Percentiles rank a stretch among this genome's conserved stretches.
phyloP scores from a whole-genome alignment of 2,113 vertebrate genomes.

The Petrocephalus zakoni region DNA sequence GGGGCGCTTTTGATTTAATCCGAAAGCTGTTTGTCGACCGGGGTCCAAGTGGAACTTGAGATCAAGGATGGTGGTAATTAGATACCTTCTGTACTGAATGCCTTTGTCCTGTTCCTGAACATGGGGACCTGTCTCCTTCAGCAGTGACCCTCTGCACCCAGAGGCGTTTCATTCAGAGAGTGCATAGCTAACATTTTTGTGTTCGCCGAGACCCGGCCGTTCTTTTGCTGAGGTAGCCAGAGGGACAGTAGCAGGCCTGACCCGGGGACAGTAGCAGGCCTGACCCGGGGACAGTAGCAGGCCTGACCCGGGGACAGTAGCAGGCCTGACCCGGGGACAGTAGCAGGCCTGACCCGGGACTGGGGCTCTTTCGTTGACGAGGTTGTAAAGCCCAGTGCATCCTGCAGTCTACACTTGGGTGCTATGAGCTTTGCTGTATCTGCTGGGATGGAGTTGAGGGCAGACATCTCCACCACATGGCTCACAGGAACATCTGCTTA shows the following conservation, averaged over 20 bases:
- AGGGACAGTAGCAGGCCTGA: neutral
- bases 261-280: neutral
- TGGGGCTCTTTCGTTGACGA: neutral
- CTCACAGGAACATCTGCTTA: conserved; percentile 8
- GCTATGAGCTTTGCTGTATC: neutral
- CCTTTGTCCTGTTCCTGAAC: neutral
- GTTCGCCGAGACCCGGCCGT: neutral
- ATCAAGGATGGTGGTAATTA: neutral
- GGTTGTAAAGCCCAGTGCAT: neutral
- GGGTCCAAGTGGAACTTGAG: neutral
- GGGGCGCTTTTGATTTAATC: neutral
- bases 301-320: neutral
- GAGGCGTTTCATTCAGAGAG: neutral
- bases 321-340: neutral
- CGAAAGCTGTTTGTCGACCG: neutral
- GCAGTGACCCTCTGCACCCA: neutral
- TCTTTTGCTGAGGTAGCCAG: neutral
- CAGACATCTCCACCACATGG: neutral
- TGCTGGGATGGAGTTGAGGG: neutral
- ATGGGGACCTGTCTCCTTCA: neutral
- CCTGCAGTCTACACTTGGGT: neutral
- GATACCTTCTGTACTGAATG: neutral
- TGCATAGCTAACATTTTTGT: neutral
- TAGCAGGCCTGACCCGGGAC: neutral
- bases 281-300: neutral